Percentiles rank a stretch among this genome's conserved stretches.
Evolutionary conservation across 2,888 invertebrate genomes (phyloP).

Genomic region (Ariolimax columbianus): DNA sequence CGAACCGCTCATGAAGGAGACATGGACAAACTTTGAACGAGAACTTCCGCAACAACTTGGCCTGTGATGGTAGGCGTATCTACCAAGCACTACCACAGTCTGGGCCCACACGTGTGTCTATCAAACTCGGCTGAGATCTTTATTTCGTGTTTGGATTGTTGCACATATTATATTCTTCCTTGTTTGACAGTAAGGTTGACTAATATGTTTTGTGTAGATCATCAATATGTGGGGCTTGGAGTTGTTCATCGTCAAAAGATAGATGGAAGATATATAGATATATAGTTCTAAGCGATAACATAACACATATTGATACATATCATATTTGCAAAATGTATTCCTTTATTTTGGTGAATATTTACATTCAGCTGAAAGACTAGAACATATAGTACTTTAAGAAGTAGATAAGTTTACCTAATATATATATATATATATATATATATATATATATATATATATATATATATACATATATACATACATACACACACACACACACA

Average conservation of each 20-base stretch:
- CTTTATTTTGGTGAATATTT: too few species aligned
- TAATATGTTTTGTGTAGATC: too few species aligned
- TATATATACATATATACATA: neutral
- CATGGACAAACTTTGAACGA: neutral
- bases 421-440: neutral
- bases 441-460: conserved; percentile 3
- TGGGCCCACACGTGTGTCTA: neutral
- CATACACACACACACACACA: neutral
- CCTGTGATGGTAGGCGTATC: neutral
- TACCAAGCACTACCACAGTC: neutral
- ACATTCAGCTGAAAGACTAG: too few species aligned
- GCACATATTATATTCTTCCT: neutral
- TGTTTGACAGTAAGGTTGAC: neutral
- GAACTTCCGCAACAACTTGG: conserved; percentile 1
- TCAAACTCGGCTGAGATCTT: neutral
- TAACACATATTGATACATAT: too few species aligned
- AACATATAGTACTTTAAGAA: too few species aligned
- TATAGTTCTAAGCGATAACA: too few species aligned
- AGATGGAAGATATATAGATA: neutral
- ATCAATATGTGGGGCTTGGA: too few species aligned
- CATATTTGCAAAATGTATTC: too few species aligned
- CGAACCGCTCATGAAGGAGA: neutral
- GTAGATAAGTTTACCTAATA: too few species aligned
- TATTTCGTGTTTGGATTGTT: neutral
- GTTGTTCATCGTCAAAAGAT: too few species aligned